A percentile compares a stretch with the other conserved stretches of the same genome.
phyloP scores from a whole-genome alignment of 2,888 invertebrate species.

The Andrena hattorfiana region DNA sequence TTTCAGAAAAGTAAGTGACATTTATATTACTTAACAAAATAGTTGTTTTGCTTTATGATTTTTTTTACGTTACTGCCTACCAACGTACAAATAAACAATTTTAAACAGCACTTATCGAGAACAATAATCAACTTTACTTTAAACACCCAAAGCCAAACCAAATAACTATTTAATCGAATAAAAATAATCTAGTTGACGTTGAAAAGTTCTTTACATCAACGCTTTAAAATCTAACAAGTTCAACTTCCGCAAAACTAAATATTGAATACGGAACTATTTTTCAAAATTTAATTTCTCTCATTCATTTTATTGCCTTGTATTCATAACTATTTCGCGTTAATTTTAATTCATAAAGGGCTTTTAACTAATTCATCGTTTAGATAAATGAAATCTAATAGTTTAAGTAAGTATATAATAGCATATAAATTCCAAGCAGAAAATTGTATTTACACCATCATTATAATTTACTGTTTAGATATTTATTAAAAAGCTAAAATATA shows the following conservation, averaged over 20 bases:
- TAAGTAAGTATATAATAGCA: slow-evolving; percentile 43
- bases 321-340: slow-evolving; percentile 35
- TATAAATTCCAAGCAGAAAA: slow-evolving; percentile 58
- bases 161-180: slow-evolving; percentile 28
- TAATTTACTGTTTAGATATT: not conserved
- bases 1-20: slow-evolving; percentile 15
- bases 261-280: slow-evolving; percentile 6
- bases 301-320: slow-evolving; percentile 4
- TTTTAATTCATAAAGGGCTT: slow-evolving; percentile 37
- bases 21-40: slow-evolving; percentile 14
- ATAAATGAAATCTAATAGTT: slow-evolving; percentile 23
- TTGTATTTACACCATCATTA: not conserved
- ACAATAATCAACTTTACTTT: slow-evolving; percentile 29
- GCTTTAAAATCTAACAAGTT: slow-evolving; percentile 22
- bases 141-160: slow-evolving; percentile 15
- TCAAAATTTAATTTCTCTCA: slow-evolving; percentile 14
- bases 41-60: not conserved
- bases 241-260: slow-evolving; percentile 8
- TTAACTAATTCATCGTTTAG: slow-evolving; percentile 30
- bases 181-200: slow-evolving; percentile 30
- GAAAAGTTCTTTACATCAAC: slow-evolving; percentile 10
- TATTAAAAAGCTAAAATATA: not conserved
- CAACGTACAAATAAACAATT: slow-evolving; percentile 16
- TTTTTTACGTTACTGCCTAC: not conserved
- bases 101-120: slow-evolving; percentile 10